Conservation (phyloP, 53 echinoderm and acorn worm genomes). For the Henricia sp. region DNA sequence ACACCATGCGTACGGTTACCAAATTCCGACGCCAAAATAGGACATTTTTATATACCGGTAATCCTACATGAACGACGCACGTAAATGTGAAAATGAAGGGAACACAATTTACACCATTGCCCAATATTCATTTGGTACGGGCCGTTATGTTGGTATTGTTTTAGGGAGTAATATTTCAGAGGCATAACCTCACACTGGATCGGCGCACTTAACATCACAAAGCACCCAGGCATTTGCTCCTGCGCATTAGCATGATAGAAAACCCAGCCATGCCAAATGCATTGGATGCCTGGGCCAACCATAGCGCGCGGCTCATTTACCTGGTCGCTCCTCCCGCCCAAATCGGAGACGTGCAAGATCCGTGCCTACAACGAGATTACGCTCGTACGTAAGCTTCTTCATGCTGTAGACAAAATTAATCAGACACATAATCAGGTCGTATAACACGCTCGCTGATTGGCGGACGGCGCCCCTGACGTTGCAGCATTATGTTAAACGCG, state of each 20-base stretch:
- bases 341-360: conserved; percentile 10
- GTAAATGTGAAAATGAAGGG: too few species aligned
- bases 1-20: too few species aligned
- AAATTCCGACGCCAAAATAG: too few species aligned
- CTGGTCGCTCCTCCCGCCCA: background rate
- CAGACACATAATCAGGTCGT: conserved; percentile 67
- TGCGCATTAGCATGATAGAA: background rate
- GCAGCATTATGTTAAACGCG: conserved; percentile 53
- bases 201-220: background rate
- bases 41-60: too few species aligned
- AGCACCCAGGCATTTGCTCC: background rate
- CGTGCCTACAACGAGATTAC: conserved; percentile 45
- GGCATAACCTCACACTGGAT: too few species aligned
- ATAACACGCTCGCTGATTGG: conserved; percentile 55
- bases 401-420: conserved; percentile 35
- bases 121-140: too few species aligned
- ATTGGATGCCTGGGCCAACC: conserved; percentile 20
- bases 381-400: conserved; percentile 67
- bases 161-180: too few species aligned
- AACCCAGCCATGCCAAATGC: conserved; percentile 2
- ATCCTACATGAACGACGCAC: too few species aligned
- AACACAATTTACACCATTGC: too few species aligned
- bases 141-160: too few species aligned
- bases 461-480: conserved; percentile 57
- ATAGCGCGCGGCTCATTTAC: conserved; percentile 4